These are phyloP conservation scores for Drosophila helvetica DNA, from an alignment of 2,888 invertebrate genomes.

Conservation along the genomic window DNA sequence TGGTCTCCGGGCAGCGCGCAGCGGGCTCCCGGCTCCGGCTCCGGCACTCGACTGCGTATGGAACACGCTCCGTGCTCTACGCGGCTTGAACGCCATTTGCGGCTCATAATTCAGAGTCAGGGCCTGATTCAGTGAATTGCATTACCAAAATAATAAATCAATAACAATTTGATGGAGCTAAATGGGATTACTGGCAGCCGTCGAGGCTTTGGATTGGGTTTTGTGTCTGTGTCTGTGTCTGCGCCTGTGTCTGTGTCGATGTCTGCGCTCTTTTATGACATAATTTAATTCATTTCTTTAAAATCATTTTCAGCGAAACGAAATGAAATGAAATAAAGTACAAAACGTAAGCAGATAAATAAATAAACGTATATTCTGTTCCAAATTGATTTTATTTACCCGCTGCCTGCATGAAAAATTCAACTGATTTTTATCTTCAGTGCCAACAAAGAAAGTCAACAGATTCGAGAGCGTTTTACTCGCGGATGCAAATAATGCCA, in stretches of 20 bases:
- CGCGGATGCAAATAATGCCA: slow-evolving; percentile 18
- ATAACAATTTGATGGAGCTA: slow-evolving; percentile 63
- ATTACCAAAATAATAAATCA: slow-evolving; percentile 77
- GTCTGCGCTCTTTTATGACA: slow-evolving; percentile 54
- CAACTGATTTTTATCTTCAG: slow-evolving; percentile 53
- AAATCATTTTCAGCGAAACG: slow-evolving; percentile 58
- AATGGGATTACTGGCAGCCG: slow-evolving; percentile 68
- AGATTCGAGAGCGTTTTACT: slow-evolving; percentile 8
- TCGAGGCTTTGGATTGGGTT: slow-evolving; percentile 8
- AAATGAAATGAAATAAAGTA: slow-evolving; percentile 36
- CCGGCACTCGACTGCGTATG: background rate
- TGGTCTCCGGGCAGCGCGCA: background rate
- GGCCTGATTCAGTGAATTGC: slow-evolving; percentile 50
- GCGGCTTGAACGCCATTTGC: slow-evolving; percentile 34
- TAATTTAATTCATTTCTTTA: slow-evolving; percentile 70
- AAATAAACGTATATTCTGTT: slow-evolving; percentile 28
- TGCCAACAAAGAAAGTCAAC: slow-evolving; percentile 38
- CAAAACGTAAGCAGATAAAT: slow-evolving; percentile 26
- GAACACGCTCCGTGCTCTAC: slow-evolving; percentile 5
- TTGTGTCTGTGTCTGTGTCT: background rate
- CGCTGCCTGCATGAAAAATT: slow-evolving; percentile 52
- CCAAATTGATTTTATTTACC: slow-evolving; percentile 61
- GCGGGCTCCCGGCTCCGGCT: background rate
- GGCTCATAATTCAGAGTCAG: slow-evolving; percentile 37
- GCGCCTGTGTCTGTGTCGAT: slow-evolving; percentile 29